These are phyloP conservation scores for Sinodicranocentrus sp. DNA, from an alignment of 2,888 invertebrate genomes.

Conservation along the genomic window DNA sequence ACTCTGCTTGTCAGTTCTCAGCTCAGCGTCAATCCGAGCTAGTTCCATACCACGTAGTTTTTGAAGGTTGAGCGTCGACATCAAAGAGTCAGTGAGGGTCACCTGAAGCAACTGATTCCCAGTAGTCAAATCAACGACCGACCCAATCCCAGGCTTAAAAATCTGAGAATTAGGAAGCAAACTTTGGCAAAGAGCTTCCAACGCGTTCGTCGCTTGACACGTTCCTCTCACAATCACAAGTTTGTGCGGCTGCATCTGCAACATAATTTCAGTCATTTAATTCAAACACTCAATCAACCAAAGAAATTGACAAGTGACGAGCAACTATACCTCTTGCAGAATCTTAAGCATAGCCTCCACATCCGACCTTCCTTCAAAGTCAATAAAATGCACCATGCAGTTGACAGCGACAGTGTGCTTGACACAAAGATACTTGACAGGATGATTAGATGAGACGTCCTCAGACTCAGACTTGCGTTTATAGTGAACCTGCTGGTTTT, in stretches of 20 bases:
- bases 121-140: slow-evolving; percentile 55
- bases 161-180: slow-evolving; percentile 56
- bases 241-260: slow-evolving; percentile 62
- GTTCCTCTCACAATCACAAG: slow-evolving; percentile 62
- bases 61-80: slow-evolving; percentile 46
- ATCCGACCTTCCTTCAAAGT: slow-evolving; percentile 70
- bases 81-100: slow-evolving; percentile 60
- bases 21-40: slow-evolving; percentile 54
- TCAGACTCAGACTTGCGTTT: slow-evolving; percentile 31
- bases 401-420: slow-evolving; percentile 55
- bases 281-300: no score
- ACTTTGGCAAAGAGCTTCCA: slow-evolving; percentile 56
- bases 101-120: slow-evolving; percentile 55
- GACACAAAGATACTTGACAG: slow-evolving; percentile 42
- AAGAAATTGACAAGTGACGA: no score
- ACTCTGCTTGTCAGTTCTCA: neutral
- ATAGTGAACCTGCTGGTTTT: neutral
- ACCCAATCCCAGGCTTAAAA: slow-evolving; percentile 48
- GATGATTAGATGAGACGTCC: slow-evolving; percentile 20
- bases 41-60: slow-evolving; percentile 61
- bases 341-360: slow-evolving; percentile 59
- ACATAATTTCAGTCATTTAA: neutral
- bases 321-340: slow-evolving; percentile 51
- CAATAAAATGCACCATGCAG: slow-evolving; percentile 65
- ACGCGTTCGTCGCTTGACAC: slow-evolving; percentile 47